Evolutionary conservation across 2,113 vertebrate species (phyloP).

Genomic region (Tretioscincus oriximinensis): DNA sequence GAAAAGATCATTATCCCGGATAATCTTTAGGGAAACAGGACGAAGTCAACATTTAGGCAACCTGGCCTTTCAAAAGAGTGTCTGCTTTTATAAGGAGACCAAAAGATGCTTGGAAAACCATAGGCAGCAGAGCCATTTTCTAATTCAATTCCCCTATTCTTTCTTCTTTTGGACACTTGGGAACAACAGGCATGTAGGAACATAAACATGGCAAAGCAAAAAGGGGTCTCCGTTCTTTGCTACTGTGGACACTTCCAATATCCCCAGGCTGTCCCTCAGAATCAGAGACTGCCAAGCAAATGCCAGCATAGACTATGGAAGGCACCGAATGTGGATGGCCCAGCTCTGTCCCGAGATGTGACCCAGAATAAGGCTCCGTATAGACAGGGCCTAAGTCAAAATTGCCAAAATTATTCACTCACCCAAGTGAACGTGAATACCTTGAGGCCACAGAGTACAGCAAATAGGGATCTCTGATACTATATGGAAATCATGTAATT

Average conservation of each 20-base stretch:
- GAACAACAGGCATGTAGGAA: not conserved
- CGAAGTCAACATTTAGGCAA: constrained; percentile 8
- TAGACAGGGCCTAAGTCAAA: no score
- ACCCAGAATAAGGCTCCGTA: no score
- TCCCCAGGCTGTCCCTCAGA: not conserved
- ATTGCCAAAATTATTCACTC: no score
- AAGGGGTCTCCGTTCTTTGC: not conserved
- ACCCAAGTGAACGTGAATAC: no score
- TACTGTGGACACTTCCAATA: not conserved
- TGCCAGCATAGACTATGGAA: no score
- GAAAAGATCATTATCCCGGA: not conserved
- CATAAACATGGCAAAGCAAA: not conserved
- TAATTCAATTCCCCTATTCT: not conserved
- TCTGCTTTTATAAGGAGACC: not conserved
- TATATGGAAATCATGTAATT: not conserved
- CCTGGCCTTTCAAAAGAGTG: not conserved
- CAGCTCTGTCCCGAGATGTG: not conserved
- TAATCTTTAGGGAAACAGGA: not conserved
- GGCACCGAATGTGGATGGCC: not conserved
- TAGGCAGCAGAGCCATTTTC: not conserved
- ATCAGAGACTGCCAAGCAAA: no score
- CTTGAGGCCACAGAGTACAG: no score
- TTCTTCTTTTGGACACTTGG: no score
- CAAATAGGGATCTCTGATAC: not conserved
- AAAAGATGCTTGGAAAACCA: not conserved